Evolutionary conservation across 2,797 vertebrate species (phyloP), one percentile per base, ranked within the genome.

Genomic region (Huso huso): DNA sequence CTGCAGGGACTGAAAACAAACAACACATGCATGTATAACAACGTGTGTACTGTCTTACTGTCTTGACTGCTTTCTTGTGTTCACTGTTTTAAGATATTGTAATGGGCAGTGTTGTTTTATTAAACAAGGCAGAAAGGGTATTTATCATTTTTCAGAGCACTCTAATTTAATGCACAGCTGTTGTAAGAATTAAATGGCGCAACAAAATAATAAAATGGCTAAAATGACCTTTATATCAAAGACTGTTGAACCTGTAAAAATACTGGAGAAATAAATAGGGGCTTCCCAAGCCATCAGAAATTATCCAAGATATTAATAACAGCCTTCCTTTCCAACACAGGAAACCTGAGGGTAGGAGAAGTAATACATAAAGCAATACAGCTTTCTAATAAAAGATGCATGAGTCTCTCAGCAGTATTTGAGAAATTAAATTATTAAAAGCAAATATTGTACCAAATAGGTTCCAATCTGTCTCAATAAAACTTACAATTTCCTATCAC

Each of bases 351-450:
- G 66, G 62, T 15, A 58, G 49, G 23, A 69, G n/a, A 62, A 62
- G 67, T 71, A 68, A 55, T 61, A 74, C 72, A 76, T 77, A 81
- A 77, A 84, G 66, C 79, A 73, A 75, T 75, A 74, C 81, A 75
- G 69, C 65, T 78, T 79, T 63, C 63, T 81, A 77, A 85, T 89
- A 75, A 88, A 87, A 89, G 87, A 90, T 88, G 83, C 86, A 88
- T 85, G 74, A 55, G 66, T 78, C 60, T 84, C 69, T 83, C 76
- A 74, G 68, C 68, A 75, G 65, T 80, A 76, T 83, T 85, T 84
- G 79, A 85, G 80, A 88, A 87, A 89, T 87, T 85, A 81, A 91
- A 89, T 85, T 91, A 87, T 91, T 90, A 88, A 90, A 88, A 84
- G 81, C 79, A 89, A 89, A 90, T 87, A 91, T 86, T 87, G 74